A percentile compares a stretch with the other conserved stretches of the same genome.
These are phyloP conservation scores for Desmodus rotundus DNA, from an alignment of 2,113 vertebrate genomes.

Conservation along the genomic window DNA sequence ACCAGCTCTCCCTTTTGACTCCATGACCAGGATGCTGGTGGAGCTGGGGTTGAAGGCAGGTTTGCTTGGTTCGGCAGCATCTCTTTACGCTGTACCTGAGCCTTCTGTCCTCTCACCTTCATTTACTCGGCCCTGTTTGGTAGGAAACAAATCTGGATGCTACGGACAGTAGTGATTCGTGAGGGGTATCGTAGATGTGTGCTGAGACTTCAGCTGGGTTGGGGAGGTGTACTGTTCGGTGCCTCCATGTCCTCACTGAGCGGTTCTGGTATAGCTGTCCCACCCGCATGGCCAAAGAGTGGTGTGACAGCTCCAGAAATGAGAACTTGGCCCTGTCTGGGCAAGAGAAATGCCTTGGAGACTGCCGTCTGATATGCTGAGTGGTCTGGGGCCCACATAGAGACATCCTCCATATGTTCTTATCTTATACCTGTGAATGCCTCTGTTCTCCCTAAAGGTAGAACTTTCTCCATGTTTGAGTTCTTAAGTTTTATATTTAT, in stretches of 20 bases:
- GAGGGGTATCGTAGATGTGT: background rate
- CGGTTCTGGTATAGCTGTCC: too few relatives aligned
- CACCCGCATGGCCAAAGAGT: rapidly evolving
- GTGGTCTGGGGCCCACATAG: background rate
- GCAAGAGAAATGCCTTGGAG: background rate
- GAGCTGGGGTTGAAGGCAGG: background rate
- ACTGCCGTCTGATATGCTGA: background rate
- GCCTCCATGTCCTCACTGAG: background rate
- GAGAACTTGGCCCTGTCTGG: background rate
- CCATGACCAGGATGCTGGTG: rapidly evolving
- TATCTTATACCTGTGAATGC: background rate
- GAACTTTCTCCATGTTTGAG: background rate
- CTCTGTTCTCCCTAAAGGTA: background rate
- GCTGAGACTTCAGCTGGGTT: background rate
- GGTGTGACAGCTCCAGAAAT: rapidly evolving
- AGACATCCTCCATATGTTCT: rapidly evolving
- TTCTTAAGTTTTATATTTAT: background rate
- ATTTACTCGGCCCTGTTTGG: background rate
- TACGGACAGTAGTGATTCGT: background rate
- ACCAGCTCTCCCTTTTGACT: too few relatives aligned
- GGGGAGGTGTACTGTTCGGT: background rate
- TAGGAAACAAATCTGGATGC: background rate
- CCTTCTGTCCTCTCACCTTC: background rate
- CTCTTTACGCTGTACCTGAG: background rate
- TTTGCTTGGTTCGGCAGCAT: background rate